Evolutionary conservation across 2,888 invertebrate genomes (phyloP).

Genomic region (Macrosiphum euphorbiae): DNA sequence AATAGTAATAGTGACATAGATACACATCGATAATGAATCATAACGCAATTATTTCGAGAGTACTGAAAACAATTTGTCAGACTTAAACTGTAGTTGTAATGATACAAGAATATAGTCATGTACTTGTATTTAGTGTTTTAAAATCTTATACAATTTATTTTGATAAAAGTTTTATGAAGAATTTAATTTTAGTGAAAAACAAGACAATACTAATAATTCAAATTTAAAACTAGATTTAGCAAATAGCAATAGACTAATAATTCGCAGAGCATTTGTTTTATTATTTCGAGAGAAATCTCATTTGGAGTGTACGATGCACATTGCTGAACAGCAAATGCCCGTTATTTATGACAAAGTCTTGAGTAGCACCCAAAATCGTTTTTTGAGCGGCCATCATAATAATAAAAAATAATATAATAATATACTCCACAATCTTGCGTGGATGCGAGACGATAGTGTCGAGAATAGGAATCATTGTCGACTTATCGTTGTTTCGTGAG

Average conservation of each 20-base stretch:
- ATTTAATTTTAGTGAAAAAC: background rate
- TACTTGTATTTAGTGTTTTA: background rate
- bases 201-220: background rate
- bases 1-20: background rate
- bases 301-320: background rate
- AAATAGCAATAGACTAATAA: background rate
- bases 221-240: background rate
- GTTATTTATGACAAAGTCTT: background rate
- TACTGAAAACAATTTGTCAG: background rate
- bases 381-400: background rate
- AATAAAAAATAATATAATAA: background rate
- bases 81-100: background rate
- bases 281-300: background rate
- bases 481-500: background rate
- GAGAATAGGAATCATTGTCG: background rate
- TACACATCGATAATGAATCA: background rate
- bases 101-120: background rate
- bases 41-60: background rate
- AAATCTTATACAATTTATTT: background rate
- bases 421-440: background rate
- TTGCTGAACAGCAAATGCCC: background rate
- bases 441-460: background rate
- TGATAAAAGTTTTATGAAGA: background rate
- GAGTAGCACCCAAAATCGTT: background rate
- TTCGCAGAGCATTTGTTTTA: background rate